Conservation (phyloP, 2,888 invertebrate species). For the Meganola albula region DNA sequence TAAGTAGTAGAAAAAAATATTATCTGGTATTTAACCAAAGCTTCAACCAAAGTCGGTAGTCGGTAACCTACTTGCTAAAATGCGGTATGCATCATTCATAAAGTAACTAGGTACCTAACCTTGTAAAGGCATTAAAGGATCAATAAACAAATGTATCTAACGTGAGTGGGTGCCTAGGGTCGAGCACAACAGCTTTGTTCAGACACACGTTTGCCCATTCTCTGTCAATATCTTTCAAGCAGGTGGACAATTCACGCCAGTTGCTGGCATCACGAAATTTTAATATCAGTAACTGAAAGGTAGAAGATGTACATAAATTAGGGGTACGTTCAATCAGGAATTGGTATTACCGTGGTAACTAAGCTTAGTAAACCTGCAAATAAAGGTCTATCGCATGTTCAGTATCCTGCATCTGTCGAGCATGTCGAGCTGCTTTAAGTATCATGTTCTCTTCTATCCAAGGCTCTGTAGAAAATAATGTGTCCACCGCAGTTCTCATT, state of each 20-base stretch:
- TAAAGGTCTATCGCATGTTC: conserved; percentile 54
- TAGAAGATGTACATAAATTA: too few species aligned
- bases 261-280: conserved; percentile 36
- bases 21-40: too few species aligned
- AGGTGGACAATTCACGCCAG: conserved; percentile 63
- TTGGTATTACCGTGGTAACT: too few species aligned
- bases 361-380: conserved; percentile 56
- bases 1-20: too few species aligned
- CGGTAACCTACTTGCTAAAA: too few species aligned
- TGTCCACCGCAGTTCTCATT: conserved; percentile 38
- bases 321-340: too few species aligned
- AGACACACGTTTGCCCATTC: conserved; percentile 57
- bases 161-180: conserved; percentile 58
- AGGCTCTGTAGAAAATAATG: conserved; percentile 32
- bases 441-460: conserved; percentile 26
- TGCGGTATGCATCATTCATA: too few species aligned
- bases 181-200: conserved; percentile 44
- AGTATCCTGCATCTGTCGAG: conserved; percentile 56
- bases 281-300: conserved; percentile 38
- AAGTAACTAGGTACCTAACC: too few species aligned
- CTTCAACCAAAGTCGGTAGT: too few species aligned
- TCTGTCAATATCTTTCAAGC: conserved; percentile 48
- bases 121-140: too few species aligned
- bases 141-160: conserved; percentile 34
- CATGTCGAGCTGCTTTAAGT: conserved; percentile 55